Evolutionary conservation across 2,888 invertebrate genomes (phyloP), one percentile per base, ranked within the genome.

Genomic region (Anthophora plumipes): DNA sequence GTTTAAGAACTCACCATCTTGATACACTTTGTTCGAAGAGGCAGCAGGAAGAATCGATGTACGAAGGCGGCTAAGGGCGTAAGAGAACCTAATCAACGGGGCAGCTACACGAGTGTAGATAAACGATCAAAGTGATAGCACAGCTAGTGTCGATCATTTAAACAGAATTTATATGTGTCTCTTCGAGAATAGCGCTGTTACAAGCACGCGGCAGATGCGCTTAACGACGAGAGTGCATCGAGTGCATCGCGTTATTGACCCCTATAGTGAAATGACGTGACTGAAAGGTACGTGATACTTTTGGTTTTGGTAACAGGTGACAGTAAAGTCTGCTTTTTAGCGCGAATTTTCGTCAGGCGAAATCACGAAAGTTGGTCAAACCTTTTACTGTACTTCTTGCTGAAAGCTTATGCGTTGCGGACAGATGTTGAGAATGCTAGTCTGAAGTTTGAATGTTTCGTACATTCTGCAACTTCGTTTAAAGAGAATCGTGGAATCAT

Each of bases 51-150:
- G 55, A 66, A 72, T 73, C 80, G 79, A 73, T 70, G 60, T 20
- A 60, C 48, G 46, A 72, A 46, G 57, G 57, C 43, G 50, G 55
- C 52, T 66, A 52, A 78, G 59, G 39, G 68, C 25, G 22, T 43
- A 52, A 37, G 41, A 73, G 79, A 46, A 50, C 59, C 80, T 73
- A 79, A 80, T 80, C 80, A 80, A 78, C 48, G 64, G 48, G 79
- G 66, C 70, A 68, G 68, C 22, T 39, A 54, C 50, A 55, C 61
- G 77, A 57, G 60, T 22, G 50, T 46, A 52, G 80, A 72, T 80
- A 79, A 80, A 61, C 68, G 80, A 78, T 79, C 72, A 64, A 71
- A 67, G 72, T 50, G 80, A 80, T 79, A 78, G 63, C 37, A 48
- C 39, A 72, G 66, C 11, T 17, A 60, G 12, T n/a, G 61, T 63